phyloP scores from a whole-genome alignment of 2,888 invertebrate genomes.

The Apomyelois bistriatella region DNA sequence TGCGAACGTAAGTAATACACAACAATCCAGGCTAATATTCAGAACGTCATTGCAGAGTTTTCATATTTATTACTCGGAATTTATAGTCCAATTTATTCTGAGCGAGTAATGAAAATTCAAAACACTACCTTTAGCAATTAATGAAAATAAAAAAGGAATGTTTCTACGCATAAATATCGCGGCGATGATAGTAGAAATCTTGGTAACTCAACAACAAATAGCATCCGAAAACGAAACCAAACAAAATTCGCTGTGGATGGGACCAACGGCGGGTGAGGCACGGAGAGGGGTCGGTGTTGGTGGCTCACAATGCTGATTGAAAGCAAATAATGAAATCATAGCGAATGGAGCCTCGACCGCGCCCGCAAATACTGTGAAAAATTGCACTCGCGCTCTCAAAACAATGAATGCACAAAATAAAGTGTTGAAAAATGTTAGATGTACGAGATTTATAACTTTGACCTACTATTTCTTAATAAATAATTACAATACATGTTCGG shows the following conservation, averaged over 20 bases:
- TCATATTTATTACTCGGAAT: slow-evolving; percentile 11
- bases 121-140: slow-evolving; percentile 10
- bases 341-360: slow-evolving; percentile 54
- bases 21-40: slow-evolving; percentile 1
- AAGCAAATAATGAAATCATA: slow-evolving; percentile 79
- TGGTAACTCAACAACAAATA: slow-evolving; percentile 67
- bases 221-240: slow-evolving; percentile 75
- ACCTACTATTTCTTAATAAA: neutral
- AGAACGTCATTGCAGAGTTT: slow-evolving; percentile 4
- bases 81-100: slow-evolving; percentile 13
- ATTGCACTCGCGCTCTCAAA: slow-evolving; percentile 56
- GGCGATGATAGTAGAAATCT: slow-evolving; percentile 48
- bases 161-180: slow-evolving; percentile 24
- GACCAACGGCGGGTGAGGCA: slow-evolving; percentile 32
- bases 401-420: slow-evolving; percentile 51
- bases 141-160: slow-evolving; percentile 16
- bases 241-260: slow-evolving; percentile 65
- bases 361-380: slow-evolving; percentile 70
- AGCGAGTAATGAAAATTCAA: slow-evolving; percentile 1
- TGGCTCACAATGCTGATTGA: slow-evolving; percentile 77
- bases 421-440: slow-evolving; percentile 24
- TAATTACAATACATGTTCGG: neutral
- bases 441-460: neutral
- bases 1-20: slow-evolving; percentile 3
- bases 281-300: slow-evolving; percentile 31